Evolutionary conservation across 2,888 invertebrate genomes (phyloP), one percentile per base, ranked within the genome.

Genomic region (Hanleya hanleyi): DNA sequence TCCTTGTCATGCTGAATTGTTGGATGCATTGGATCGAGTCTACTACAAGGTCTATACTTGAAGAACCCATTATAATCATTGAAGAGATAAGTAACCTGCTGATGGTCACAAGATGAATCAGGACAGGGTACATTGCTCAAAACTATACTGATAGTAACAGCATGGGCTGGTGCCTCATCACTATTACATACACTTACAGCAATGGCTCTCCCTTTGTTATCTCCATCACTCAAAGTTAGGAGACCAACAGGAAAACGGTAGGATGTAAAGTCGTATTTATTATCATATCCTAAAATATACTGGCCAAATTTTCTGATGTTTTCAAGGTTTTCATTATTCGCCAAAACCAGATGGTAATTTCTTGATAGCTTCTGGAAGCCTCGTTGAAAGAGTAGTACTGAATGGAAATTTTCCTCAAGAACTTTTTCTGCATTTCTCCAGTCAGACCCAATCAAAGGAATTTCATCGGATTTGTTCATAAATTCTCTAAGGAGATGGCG

Each of bases 1-100:
- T 47, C 49, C 35, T 70, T 70, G 49, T 70, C 70, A 66, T 70
- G 70, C 36, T 70, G 70, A 18, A 70, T 49, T 12, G 15, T 66
- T 50, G 70, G 70, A 18, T 29, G 65, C 15, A 70, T 32, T 12
- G 70, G 64, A 1, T 47, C 26, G 15, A 4, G 22, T 6, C 29
- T 6, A 38, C 61, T 1, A 47, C 70, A 70, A 9, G 38, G 49
- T 22, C 64, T 15, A 9, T 65, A 32, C 5, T 33, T 4, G 33
- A 70, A 47, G 32, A 70, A 70, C 15, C 65, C 70, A 65, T 65
- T 65, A 15, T n/a, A 7, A 18, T 70, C 70, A 66, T 70, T 47
- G 41, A 70, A 65, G 32, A 70, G 35, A 33, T 32, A 41, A 18
- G 66, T n/a, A 32, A 32, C 51, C 32, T 15, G 26, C 33, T 26